Evolutionary conservation across 2,797 vertebrate genomes (phyloP).

Genomic region (Lithobates pipiens): DNA sequence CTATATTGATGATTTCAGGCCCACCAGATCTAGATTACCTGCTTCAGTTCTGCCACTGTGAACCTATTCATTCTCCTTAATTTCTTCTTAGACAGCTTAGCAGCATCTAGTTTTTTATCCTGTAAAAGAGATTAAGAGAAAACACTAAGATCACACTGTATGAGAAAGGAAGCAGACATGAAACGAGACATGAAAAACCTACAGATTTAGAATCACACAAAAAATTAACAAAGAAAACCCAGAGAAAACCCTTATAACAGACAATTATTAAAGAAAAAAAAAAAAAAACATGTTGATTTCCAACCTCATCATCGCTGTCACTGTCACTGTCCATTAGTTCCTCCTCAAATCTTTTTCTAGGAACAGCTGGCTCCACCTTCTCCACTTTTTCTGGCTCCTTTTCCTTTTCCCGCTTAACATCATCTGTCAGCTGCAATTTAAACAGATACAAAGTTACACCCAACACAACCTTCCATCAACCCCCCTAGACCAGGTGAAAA

Average conservation of each 20-base stretch:
- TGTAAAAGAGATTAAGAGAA: conserved; percentile 60
- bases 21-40: conserved; percentile 74
- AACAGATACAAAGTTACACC: not conserved
- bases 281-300: not conserved
- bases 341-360: conserved; percentile 87
- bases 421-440: conserved; percentile 83
- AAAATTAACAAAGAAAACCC: no score
- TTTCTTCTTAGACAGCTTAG: conserved; percentile 96
- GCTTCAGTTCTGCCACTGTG: conserved; percentile 95
- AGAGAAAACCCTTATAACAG: not conserved
- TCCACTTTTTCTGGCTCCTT: conserved; percentile 90
- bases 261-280: not conserved
- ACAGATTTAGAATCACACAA: no score
- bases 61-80: conserved; percentile 92
- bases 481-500: no score
- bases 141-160: not conserved
- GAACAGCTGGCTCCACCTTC: conserved; percentile 76
- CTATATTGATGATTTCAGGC: no score
- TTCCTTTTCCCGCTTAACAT: conserved; percentile 93
- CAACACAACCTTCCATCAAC: no score
- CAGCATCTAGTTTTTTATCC: conserved; percentile 84
- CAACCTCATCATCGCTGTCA: conserved; percentile 79
- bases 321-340: conserved; percentile 87
- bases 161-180: not conserved
- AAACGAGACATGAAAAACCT: no score